Percentiles rank a stretch among this genome's conserved stretches.
phyloP scores from a whole-genome alignment of 2,888 invertebrate species.

The Crossocerus cetratus region DNA sequence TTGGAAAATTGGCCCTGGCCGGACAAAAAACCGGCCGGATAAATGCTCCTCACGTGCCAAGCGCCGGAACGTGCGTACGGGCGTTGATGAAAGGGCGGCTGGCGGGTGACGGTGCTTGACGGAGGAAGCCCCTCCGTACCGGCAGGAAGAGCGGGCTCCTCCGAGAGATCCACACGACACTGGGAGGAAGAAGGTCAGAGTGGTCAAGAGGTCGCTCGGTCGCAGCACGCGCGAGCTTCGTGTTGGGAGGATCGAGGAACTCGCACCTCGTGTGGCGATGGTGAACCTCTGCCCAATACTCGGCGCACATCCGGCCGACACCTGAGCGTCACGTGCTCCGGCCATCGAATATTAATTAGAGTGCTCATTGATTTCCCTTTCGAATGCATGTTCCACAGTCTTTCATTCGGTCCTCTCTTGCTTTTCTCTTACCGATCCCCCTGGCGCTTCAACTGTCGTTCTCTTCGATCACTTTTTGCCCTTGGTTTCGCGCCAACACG shows the following conservation, averaged over 20 bases:
- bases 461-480: neutral
- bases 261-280: conserved; percentile 40
- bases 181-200: conserved; percentile 4
- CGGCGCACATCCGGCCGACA: conserved; percentile 44
- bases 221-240: conserved; percentile 15
- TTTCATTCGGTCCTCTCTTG: neutral
- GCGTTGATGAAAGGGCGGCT: conserved; percentile 68
- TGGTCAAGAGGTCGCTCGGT: neutral
- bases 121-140: conserved; percentile 60
- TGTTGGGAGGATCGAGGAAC: conserved; percentile 42
- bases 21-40: conserved; percentile 57
- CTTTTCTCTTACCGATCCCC: neutral
- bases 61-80: conserved; percentile 65
- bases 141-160: conserved; percentile 36
- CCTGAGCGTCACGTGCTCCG: conserved; percentile 34
- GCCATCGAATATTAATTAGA: conserved; percentile 55
- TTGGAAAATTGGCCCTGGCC: conserved; percentile 68
- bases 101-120: conserved; percentile 59
- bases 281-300: conserved; percentile 38
- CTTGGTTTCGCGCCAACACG: neutral
- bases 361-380: conserved; percentile 39
- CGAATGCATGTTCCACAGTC: conserved; percentile 1
- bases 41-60: conserved; percentile 75
- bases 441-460: neutral
- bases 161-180: neutral